Percentiles rank a stretch among this genome's conserved stretches.
Conservation (phyloP, 64 coral and sea anemone species). For the Actinia tenebrosa region DNA sequence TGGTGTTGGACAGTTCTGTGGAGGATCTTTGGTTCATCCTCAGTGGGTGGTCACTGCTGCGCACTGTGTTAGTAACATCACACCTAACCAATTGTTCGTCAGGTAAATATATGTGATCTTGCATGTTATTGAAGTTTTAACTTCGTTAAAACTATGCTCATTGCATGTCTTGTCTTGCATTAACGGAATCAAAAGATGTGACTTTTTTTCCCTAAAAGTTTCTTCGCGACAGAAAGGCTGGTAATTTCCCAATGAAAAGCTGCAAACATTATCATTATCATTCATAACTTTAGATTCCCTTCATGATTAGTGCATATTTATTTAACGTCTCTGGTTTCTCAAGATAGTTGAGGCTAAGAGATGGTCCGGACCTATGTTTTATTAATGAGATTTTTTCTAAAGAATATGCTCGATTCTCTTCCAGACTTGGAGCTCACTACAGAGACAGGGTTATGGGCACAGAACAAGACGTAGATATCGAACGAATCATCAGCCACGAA, state of each 20-base stretch:
- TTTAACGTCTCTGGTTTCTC: too few relatives aligned
- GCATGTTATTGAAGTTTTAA: background rate
- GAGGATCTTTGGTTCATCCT: conserved; percentile 42
- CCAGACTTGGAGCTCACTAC: conserved; percentile 28
- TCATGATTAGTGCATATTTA: too few relatives aligned
- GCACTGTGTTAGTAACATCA: conserved; percentile 32
- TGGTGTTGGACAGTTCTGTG: conserved; percentile 36
- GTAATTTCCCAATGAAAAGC: too few relatives aligned
- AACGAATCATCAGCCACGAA: background rate
- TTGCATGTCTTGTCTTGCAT: too few relatives aligned
- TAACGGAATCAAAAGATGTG: too few relatives aligned
- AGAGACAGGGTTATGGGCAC: background rate
- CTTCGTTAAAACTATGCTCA: background rate
- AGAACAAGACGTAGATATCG: background rate
- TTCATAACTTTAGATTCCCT: too few relatives aligned
- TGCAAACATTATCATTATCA: too few relatives aligned
- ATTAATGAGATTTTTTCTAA: background rate
- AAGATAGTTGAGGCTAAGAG: too few relatives aligned
- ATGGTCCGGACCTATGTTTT: too few relatives aligned
- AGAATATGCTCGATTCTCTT: background rate
- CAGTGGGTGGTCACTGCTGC: conserved; percentile 55
- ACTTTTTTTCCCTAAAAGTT: too few relatives aligned
- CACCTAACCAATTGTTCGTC: conserved; percentile 4
- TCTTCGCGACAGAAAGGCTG: too few relatives aligned
- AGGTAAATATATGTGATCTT: conserved; percentile 27